phyloP scores from a whole-genome alignment of 2,888 invertebrate species.

The Hofmannophila pseudospretella region DNA sequence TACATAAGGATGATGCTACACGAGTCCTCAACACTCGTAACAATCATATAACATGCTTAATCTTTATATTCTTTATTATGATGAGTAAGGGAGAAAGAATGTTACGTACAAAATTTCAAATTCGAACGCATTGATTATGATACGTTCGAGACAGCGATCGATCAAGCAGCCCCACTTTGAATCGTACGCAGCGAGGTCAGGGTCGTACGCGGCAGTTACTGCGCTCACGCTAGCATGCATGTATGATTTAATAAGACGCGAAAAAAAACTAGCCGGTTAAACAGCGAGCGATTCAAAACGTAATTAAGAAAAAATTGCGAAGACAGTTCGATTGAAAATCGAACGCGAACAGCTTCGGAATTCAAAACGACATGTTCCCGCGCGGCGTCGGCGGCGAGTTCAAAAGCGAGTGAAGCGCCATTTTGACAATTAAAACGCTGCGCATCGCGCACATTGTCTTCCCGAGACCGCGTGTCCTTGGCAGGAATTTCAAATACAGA shows the following conservation, averaged over 20 bases:
- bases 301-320: conserved; percentile 6
- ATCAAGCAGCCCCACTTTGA: conserved; percentile 23
- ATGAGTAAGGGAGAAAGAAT: background rate
- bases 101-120: conserved; percentile 5
- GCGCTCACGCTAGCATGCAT: conserved; percentile 12
- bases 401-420: conserved; percentile 53
- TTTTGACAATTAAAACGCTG: conserved; percentile 75
- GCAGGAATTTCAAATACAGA: conserved; percentile 58
- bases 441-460: conserved; percentile 58
- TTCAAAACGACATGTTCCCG: conserved; percentile 20
- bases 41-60: no score
- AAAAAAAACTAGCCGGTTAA: conserved; percentile 2
- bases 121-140: conserved; percentile 9
- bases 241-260: background rate
- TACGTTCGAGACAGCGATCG: conserved; percentile 25
- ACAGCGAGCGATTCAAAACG: conserved; percentile 2
- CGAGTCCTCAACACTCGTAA: no score
- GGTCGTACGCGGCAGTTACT: conserved; percentile 24
- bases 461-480: conserved; percentile 59
- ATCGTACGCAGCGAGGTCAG: conserved; percentile 38
- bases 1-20: no score
- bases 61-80: no score
- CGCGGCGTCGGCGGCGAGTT: conserved; percentile 46
- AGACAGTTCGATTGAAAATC: conserved; percentile 34
- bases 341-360: conserved; percentile 33